Conservation (phyloP, 2,888 invertebrate genomes). For the Ctenicera cuprea region DNA sequence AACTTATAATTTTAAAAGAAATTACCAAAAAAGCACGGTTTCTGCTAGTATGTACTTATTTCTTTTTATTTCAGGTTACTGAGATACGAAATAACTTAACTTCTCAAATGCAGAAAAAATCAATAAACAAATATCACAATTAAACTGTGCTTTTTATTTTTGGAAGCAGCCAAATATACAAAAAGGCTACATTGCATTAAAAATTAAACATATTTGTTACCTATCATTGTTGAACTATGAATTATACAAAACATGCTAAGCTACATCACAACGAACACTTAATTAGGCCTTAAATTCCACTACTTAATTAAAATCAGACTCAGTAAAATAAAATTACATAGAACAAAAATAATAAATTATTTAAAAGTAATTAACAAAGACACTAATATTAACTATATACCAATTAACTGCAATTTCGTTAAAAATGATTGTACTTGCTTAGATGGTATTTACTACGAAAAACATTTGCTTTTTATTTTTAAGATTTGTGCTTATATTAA, state of each 20-base stretch:
- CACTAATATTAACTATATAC: constrained; percentile 28
- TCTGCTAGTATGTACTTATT: too few species aligned
- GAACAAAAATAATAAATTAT: constrained; percentile 44
- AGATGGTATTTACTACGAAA: constrained; percentile 39
- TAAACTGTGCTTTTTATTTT: constrained; percentile 33
- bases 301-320: constrained; percentile 39
- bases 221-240: neutral
- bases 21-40: too few species aligned
- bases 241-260: constrained; percentile 48
- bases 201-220: constrained; percentile 19
- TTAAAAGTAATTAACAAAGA: constrained; percentile 40
- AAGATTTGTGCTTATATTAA: constrained; percentile 57
- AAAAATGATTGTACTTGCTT: constrained; percentile 58
- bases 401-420: constrained; percentile 29
- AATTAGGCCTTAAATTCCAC: constrained; percentile 57
- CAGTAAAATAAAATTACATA: constrained; percentile 23
- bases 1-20: too few species aligned
- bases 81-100: neutral
- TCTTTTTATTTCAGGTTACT: too few species aligned
- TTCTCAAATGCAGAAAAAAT: neutral
- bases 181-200: constrained; percentile 29
- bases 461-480: constrained; percentile 22
- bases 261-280: constrained; percentile 58
- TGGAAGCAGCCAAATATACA: constrained; percentile 30
- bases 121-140: constrained; percentile 5